These are phyloP conservation scores for Hemiprocne comata DNA, from an alignment of 2,113 vertebrate species.

Conservation along the genomic window DNA sequence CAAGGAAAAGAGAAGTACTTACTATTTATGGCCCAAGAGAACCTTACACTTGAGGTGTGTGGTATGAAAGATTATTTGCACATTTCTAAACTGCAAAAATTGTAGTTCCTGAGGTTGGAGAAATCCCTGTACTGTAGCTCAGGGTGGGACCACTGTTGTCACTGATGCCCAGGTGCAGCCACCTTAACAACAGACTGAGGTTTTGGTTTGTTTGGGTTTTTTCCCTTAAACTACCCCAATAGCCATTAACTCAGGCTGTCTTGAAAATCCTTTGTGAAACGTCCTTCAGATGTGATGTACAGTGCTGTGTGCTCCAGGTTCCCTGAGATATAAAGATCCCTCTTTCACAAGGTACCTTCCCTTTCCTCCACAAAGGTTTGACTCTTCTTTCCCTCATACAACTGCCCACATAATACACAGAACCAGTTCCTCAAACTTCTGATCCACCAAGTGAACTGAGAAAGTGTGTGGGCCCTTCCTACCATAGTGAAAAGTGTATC, in stretches of 20 bases:
- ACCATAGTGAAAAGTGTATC: neutral
- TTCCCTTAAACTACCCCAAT: neutral
- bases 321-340: neutral
- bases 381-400: neutral
- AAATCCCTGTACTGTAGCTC: neutral
- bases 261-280: neutral
- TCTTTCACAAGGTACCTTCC: neutral
- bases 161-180: neutral
- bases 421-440: neutral
- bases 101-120: neutral
- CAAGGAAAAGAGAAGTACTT: neutral
- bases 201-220: neutral
- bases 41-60: neutral
- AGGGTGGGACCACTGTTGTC: neutral
- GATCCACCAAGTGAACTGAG: neutral
- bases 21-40: neutral
- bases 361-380: neutral
- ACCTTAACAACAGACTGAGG: neutral
- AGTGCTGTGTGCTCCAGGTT: too few species aligned
- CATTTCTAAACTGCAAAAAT: neutral
- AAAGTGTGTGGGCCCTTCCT: neutral
- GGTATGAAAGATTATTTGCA: neutral
- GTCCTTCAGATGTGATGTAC: neutral
- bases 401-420: neutral
- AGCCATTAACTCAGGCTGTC: neutral